These are phyloP conservation scores for Zoanthus sansibaricus DNA, from an alignment of 92 coral and sea anemone species.

Conservation along the genomic window DNA sequence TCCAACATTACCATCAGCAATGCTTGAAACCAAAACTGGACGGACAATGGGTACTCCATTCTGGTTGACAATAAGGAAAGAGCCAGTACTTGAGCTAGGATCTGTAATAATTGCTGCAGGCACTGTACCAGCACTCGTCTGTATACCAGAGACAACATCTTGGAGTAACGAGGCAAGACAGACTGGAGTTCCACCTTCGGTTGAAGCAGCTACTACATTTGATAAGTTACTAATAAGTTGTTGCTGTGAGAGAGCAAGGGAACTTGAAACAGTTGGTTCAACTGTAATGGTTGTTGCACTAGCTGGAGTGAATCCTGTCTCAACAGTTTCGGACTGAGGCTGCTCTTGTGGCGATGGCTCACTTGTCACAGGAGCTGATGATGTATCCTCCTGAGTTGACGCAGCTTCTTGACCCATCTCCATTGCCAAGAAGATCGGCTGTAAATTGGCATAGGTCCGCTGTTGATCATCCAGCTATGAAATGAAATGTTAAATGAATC, in stretches of 20 bases:
- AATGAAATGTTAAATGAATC: neutral
- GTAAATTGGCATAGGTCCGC: slow-evolving; percentile 97
- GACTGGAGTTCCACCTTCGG: slow-evolving; percentile 79
- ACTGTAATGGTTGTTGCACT: slow-evolving; percentile 56
- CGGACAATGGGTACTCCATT: slow-evolving; percentile 97
- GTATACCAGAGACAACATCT: slow-evolving; percentile 99
- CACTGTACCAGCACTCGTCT: slow-evolving; percentile 89
- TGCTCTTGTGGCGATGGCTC: slow-evolving; percentile 59
- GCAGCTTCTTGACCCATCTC: slow-evolving; percentile 97
- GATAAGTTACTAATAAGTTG: slow-evolving; percentile 74
- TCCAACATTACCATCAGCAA: slow-evolving; percentile 73
- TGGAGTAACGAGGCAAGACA: slow-evolving; percentile 95
- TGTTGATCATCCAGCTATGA: slow-evolving; percentile 76
- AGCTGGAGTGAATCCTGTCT: slow-evolving; percentile 56
- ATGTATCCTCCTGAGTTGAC: slow-evolving; percentile 44
- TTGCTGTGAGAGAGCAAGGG: slow-evolving; percentile 66
- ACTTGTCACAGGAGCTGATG: slow-evolving; percentile 36
- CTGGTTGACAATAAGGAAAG: slow-evolving; percentile 95
- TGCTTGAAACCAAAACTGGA: slow-evolving; percentile 90
- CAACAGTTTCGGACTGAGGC: slow-evolving; percentile 48
- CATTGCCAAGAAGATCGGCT: slow-evolving; percentile 98
- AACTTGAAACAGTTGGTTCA: slow-evolving; percentile 59
- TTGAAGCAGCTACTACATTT: slow-evolving; percentile 65
- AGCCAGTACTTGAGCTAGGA: slow-evolving; percentile 93
- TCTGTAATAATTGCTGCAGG: slow-evolving; percentile 97